Percentiles rank a stretch among this genome's conserved stretches.
These are phyloP conservation scores for Ailuropoda melanoleuca DNA, from an alignment of 2,113 vertebrate genomes.

Conservation along the genomic window DNA sequence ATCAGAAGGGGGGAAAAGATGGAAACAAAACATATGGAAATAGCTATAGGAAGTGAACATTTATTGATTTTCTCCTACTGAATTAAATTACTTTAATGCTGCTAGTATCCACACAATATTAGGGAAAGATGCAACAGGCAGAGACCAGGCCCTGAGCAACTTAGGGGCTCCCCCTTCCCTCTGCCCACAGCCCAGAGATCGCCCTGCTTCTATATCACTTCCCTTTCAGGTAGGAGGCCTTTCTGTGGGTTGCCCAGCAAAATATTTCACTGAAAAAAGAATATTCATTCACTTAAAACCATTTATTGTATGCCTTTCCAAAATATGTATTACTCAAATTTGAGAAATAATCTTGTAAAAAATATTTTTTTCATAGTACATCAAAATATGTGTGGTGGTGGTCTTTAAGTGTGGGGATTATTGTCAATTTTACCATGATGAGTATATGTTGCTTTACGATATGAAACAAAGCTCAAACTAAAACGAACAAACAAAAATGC, in stretches of 20 bases:
- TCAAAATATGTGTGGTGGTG: background rate
- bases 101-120: background rate
- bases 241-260: background rate
- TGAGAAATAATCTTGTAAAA: background rate
- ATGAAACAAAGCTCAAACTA: background rate
- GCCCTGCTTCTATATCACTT: background rate
- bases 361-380: background rate
- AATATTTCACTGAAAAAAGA: background rate
- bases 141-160: background rate
- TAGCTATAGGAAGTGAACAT: background rate
- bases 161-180: background rate
- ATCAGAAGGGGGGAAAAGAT: background rate
- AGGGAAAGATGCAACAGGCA: background rate
- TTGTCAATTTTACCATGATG: background rate
- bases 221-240: background rate
- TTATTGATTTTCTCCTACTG: background rate
- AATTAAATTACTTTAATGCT: background rate
- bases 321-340: background rate
- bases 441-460: background rate
- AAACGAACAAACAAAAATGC: background rate
- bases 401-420: background rate
- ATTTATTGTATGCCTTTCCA: background rate
- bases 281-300: background rate
- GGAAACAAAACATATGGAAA: background rate
- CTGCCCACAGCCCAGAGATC: background rate